Evolutionary conservation across 2,113 vertebrate species (phyloP).

Genomic region (Oreochromis spilurus): DNA sequence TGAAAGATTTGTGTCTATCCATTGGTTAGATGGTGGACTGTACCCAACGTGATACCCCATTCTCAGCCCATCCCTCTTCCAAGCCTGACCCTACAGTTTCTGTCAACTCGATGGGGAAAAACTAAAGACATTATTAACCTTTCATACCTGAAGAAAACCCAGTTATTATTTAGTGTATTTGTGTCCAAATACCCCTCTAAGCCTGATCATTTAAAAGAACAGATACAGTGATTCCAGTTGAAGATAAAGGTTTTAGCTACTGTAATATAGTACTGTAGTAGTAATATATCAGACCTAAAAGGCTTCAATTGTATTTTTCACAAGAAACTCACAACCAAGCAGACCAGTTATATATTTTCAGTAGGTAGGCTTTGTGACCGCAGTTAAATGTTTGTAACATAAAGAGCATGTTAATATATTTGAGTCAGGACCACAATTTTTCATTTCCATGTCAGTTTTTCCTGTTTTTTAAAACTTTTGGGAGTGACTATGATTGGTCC

Average conservation of each 20-base stretch:
- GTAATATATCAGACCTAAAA: background rate
- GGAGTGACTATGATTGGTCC: rapidly evolving
- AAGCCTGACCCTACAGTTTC: background rate
- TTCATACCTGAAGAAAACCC: background rate
- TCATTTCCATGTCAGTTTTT: background rate
- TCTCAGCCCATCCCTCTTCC: background rate
- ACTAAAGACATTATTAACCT: rapidly evolving
- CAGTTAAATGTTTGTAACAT: background rate
- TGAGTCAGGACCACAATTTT: rapidly evolving
- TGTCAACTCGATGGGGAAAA: background rate
- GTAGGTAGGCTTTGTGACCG: rapidly evolving
- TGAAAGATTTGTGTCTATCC: background rate
- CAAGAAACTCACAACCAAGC: background rate
- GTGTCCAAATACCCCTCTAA: background rate
- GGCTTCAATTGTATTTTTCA: rapidly evolving
- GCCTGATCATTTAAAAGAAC: background rate
- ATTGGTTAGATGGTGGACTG: rapidly evolving
- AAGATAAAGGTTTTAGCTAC: background rate
- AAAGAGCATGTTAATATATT: background rate
- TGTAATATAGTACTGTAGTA: background rate
- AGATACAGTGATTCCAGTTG: background rate
- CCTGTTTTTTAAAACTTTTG: rapidly evolving
- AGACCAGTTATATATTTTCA: background rate
- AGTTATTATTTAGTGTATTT: background rate
- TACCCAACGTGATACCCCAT: background rate